Percentiles rank a stretch among this genome's conserved stretches.
These are phyloP conservation scores for Parapristionchus giblindavisi DNA, from an alignment of 2,888 invertebrate genomes.

Conservation along the genomic window DNA sequence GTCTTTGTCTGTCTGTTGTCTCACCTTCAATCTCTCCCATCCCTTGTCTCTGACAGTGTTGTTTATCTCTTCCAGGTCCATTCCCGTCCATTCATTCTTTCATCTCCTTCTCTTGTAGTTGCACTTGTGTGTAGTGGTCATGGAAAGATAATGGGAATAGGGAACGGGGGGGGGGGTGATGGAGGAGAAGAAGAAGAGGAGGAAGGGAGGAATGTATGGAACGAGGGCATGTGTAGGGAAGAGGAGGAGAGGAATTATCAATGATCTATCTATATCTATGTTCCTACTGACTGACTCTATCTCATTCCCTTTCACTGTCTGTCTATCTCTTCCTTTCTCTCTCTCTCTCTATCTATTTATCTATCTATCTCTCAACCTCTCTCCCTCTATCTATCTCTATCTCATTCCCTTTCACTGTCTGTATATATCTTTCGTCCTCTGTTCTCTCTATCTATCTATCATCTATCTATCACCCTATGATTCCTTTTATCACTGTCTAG, in stretches of 20 bases:
- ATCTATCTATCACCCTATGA: neutral
- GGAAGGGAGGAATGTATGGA: neutral
- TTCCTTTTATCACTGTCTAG: neutral
- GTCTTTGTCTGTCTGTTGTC: too few relatives aligned
- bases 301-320: too few relatives aligned
- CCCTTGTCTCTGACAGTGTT: too few relatives aligned
- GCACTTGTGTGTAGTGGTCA: neutral
- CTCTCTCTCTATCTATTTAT: too few relatives aligned
- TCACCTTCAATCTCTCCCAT: too few relatives aligned
- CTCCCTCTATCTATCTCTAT: neutral
- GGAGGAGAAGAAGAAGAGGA: neutral
- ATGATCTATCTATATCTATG: too few relatives aligned
- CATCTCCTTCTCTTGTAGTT: neutral
- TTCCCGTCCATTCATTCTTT: neutral
- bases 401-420: neutral
- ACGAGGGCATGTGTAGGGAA: neutral
- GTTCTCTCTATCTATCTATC: neutral
- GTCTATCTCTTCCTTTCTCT: too few relatives aligned
- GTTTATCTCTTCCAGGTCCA: too few relatives aligned
- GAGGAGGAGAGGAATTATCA: too few relatives aligned
- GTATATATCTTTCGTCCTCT: neutral
- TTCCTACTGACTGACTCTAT: too few relatives aligned
- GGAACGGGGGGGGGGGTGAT: neutral
- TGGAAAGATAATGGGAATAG: neutral
- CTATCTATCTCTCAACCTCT: too few relatives aligned